A percentile compares a stretch with the other conserved stretches of the same genome.
phyloP scores from a whole-genome alignment of 2,113 vertebrate genomes.

The Pseudonaja textilis region DNA sequence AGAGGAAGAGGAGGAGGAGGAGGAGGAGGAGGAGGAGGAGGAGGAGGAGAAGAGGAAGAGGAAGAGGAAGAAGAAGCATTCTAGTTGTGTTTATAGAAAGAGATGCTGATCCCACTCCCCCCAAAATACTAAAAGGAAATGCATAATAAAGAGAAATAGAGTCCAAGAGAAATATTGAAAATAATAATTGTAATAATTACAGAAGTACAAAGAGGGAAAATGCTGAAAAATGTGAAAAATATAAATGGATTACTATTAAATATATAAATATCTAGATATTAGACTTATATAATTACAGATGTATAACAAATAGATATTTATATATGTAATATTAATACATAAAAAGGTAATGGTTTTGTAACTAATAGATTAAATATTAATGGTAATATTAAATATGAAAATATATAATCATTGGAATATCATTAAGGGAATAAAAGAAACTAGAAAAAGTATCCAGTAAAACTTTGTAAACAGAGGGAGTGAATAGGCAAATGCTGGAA shows the following conservation, averaged over 20 bases:
- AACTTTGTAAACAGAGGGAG: slow-evolving; percentile 33
- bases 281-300: neutral
- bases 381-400: neutral
- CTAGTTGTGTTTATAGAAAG: slow-evolving; percentile 31
- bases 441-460: slow-evolving; percentile 15
- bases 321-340: neutral
- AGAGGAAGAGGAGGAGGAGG: too few species aligned
- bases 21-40: too few species aligned
- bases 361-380: neutral
- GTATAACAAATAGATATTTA: neutral
- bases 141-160: slow-evolving; percentile 23
- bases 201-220: slow-evolving; percentile 19
- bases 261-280: neutral
- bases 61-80: neutral
- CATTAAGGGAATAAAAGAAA: slow-evolving; percentile 20
- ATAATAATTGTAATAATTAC: slow-evolving; percentile 26
- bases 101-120: neutral
- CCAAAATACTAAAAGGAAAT: slow-evolving; percentile 42
- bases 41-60: too few species aligned
- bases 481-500: slow-evolving; percentile 37
- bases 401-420: neutral
- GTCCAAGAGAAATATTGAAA: slow-evolving; percentile 30
- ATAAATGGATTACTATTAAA: slow-evolving; percentile 10
- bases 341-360: neutral
- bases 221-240: slow-evolving; percentile 4